These are phyloP conservation scores for Sepioteuthis lessoniana DNA, from an alignment of 2,888 invertebrate genomes.

Conservation along the genomic window DNA sequence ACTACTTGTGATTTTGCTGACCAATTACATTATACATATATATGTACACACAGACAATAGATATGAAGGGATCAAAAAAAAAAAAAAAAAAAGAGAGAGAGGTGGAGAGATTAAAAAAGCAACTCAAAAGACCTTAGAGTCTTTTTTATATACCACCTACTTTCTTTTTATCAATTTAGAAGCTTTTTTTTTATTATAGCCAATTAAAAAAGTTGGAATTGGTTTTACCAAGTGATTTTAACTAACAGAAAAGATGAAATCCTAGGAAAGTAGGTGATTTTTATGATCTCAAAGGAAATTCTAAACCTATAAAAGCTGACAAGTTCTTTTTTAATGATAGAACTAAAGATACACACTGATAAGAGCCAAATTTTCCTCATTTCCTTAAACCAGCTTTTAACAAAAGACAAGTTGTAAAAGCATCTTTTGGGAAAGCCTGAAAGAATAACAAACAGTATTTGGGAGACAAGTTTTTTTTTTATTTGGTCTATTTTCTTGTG, in stretches of 20 bases:
- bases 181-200: no score
- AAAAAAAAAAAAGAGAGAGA: not conserved
- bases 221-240: not conserved
- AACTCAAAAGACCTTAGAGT: not conserved
- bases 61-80: no score
- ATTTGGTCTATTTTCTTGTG: no score
- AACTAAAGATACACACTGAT: not conserved
- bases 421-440: no score
- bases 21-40: no score
- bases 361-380: not conserved
- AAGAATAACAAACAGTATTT: not conserved
- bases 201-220: not conserved
- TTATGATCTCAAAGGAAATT: not conserved
- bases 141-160: not conserved
- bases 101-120: not conserved
- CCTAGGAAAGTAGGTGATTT: not conserved
- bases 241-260: not conserved
- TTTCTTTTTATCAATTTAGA: not conserved
- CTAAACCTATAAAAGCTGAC: slow-evolving; percentile 2
- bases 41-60: no score
- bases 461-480: not conserved
- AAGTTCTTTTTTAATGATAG: not conserved
- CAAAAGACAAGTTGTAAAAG: not conserved
- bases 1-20: no score
- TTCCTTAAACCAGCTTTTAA: not conserved